These are phyloP conservation scores for Aphaenogaster rudis DNA, from an alignment of 1,140 invertebrate genomes.

Conservation along the genomic window DNA sequence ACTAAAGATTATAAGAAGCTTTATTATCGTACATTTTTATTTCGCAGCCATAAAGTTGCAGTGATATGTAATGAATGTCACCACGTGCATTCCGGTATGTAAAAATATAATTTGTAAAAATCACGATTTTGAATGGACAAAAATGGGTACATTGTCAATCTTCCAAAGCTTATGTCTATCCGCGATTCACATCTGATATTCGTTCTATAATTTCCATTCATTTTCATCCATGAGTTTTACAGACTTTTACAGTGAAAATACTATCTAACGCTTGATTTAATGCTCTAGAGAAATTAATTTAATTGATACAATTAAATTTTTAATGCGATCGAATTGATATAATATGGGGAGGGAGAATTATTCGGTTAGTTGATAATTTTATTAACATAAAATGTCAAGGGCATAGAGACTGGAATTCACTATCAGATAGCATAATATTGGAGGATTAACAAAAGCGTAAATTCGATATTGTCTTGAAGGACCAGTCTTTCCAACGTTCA, in stretches of 20 bases:
- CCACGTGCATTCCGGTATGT: slow-evolving; percentile 53
- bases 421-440: slow-evolving; percentile 60
- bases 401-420: neutral
- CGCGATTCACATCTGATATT: slow-evolving; percentile 27
- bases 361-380: neutral
- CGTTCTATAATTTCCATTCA: slow-evolving; percentile 31
- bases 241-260: slow-evolving; percentile 44
- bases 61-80: slow-evolving; percentile 14
- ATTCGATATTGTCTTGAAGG: slow-evolving; percentile 51
- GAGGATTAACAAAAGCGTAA: slow-evolving; percentile 61
- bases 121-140: slow-evolving; percentile 48
- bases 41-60: neutral
- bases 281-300: neutral
- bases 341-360: neutral
- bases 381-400: neutral
- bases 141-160: slow-evolving; percentile 54
- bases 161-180: slow-evolving; percentile 63
- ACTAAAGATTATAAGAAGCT: neutral
- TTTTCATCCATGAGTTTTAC: slow-evolving; percentile 28
- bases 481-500: slow-evolving; percentile 51
- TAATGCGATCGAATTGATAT: neutral
- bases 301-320: neutral
- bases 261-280: slow-evolving; percentile 31
- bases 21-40: neutral
- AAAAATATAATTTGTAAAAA: slow-evolving; percentile 65